phyloP scores from a whole-genome alignment of 2,113 vertebrate species.

The Syrmaticus mikado region DNA sequence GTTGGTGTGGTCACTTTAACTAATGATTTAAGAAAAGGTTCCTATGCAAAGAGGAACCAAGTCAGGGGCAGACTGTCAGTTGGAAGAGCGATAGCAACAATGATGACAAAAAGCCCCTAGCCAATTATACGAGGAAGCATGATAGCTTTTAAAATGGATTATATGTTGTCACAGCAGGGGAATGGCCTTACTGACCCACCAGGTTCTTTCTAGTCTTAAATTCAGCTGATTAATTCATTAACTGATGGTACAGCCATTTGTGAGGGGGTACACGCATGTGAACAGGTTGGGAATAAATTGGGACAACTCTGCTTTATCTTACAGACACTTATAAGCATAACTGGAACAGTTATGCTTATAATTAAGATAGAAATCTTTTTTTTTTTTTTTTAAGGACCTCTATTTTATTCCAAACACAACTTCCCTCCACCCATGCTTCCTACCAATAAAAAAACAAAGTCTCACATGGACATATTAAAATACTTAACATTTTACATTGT shows the following conservation, averaged over 20 bases:
- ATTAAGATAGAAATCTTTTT: background rate
- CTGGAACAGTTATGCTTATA: background rate
- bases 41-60: background rate
- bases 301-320: background rate
- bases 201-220: slow-evolving; percentile 30
- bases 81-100: background rate
- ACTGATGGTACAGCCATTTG: slow-evolving; percentile 13
- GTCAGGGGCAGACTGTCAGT: background rate
- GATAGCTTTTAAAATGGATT: slow-evolving; percentile 17
- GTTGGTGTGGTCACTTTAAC: background rate
- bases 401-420: background rate
- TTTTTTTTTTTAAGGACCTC: background rate
- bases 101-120: background rate
- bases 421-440: background rate
- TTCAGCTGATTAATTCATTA: slow-evolving; percentile 32
- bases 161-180: background rate
- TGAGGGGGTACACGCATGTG: background rate
- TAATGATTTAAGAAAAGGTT: background rate
- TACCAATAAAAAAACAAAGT: background rate
- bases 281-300: background rate
- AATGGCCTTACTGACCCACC: slow-evolving; percentile 7
- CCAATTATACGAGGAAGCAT: background rate
- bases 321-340: accelerated
- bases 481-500: background rate
- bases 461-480: background rate